Percentiles rank a stretch among this genome's conserved stretches.
These are phyloP conservation scores for Stylophora pistillata DNA, from an alignment of 64 coral and sea anemone species.

Conservation along the genomic window DNA sequence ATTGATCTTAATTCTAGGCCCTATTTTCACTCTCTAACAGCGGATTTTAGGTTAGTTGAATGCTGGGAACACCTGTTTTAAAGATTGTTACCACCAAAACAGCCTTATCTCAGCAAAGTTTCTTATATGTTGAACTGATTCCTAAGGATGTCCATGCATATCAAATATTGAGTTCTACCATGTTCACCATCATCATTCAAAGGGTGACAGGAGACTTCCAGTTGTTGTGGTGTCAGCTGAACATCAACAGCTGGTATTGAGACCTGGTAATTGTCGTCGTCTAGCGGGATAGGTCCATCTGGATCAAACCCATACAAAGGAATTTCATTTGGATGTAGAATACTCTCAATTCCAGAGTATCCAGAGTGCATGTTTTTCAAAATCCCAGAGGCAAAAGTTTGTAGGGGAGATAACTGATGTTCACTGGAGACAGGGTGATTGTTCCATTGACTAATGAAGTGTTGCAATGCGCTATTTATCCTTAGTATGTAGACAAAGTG, in stretches of 20 bases:
- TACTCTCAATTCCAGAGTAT: slow-evolving; percentile 40
- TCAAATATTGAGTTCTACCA: too few species aligned
- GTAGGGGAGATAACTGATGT: slow-evolving; percentile 65
- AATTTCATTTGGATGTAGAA: slow-evolving; percentile 19
- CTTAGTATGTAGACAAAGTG: slow-evolving; percentile 75
- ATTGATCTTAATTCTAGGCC: neutral
- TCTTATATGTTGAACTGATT: too few species aligned
- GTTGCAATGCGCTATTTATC: slow-evolving; percentile 63
- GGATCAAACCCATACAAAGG: neutral
- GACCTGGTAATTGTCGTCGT: neutral
- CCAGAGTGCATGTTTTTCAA: slow-evolving; percentile 70
- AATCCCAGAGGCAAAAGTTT: too few species aligned
- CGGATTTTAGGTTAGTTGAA: too few species aligned
- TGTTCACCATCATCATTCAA: slow-evolving; percentile 4
- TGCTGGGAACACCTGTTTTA: too few species aligned
- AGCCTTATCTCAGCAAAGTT: too few species aligned
- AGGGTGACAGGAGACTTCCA: slow-evolving; percentile 1
- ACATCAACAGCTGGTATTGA: too few species aligned
- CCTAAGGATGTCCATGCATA: too few species aligned
- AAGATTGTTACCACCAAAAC: too few species aligned
- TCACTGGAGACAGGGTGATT: slow-evolving; percentile 78
- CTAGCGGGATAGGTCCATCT: slow-evolving; percentile 2
- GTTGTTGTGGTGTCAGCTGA: slow-evolving; percentile 13
- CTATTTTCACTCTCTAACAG: too few species aligned
- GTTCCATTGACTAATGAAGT: slow-evolving; percentile 79